Evolutionary conservation across 1,140 invertebrate genomes (phyloP), one percentile per base, ranked within the genome.

Genomic region (Physella acuta): DNA sequence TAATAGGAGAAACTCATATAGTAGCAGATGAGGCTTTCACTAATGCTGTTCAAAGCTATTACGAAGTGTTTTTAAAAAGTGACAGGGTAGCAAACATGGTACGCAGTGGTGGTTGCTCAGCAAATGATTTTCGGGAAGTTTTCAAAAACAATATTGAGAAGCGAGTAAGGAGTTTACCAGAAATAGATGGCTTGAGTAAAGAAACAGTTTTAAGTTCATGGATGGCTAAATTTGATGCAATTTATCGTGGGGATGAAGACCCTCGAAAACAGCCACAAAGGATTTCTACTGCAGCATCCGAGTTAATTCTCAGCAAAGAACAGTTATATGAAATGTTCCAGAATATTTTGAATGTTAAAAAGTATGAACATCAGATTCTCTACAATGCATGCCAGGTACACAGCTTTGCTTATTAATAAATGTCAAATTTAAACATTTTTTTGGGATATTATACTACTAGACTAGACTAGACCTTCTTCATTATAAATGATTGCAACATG

Each of bases 221-320:
- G 97, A 93, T 99, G 90, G 94, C 95, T 39, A 99, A 99, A 88
- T 99, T 98, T 86, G 98, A 99, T 88, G 94, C 94, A 84, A 99
- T 99, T 81, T 92, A 98, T 82, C 96, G 97, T 87, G 95, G 95
- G 85, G 83, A 85, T 67, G 87, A 88, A 71, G 83, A 85, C 73
- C 83, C 81, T 3, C 74, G 83, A 62, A 83, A 85, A 60, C 82
- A 82, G 60, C 79, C 81, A 16, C 84, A 86, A 73, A 71, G 83
- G 44, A 76, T 81, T 64, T 77, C 82, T 17, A 79, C 81, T 55
- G 80, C 83, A 68, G 79, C 84, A 31, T 82, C 83, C 17, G 85
- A 85, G 71, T 75, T 85, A 28, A 85, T 86, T 71, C 78, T 86
- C 2, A 86, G 80, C 67, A 86, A 86, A 76, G 84, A 85, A 74